phyloP scores from a whole-genome alignment of 1,140 invertebrate genomes.

The Oncopodura yosiiana region DNA sequence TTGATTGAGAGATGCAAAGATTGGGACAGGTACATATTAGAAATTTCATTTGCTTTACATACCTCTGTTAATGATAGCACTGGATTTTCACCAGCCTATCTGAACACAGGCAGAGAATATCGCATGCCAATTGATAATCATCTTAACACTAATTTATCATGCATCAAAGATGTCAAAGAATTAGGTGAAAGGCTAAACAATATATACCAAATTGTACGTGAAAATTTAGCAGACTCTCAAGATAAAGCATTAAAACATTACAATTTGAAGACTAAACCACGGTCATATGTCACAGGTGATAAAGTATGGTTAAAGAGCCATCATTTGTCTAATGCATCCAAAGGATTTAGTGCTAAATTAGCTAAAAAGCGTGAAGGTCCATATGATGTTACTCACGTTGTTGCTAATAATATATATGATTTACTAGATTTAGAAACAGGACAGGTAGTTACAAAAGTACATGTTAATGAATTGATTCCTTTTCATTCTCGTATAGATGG shows the following conservation, averaged over 20 bases:
- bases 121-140: conserved; percentile 16
- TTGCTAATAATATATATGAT: conserved; percentile 3
- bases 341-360: conserved; percentile 13
- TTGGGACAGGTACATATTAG: conserved; percentile 39
- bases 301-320: conserved; percentile 6
- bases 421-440: neutral
- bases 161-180: too few species aligned
- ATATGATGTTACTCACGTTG: neutral
- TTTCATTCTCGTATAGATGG: neutral
- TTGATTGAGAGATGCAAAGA: conserved; percentile 4
- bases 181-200: neutral
- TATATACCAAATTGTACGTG: neutral
- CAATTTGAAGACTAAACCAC: neutral
- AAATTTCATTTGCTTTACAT: conserved; percentile 41
- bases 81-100: conserved; percentile 38
- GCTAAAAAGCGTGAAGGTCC: conserved; percentile 12
- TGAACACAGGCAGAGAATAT: conserved; percentile 40
- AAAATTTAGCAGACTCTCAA: neutral
- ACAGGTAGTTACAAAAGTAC: neutral
- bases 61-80: conserved; percentile 39
- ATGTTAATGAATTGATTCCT: conserved; percentile 7
- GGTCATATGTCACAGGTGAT: conserved; percentile 8
- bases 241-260: neutral
- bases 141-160: too few species aligned
- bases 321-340: conserved; percentile 10